Conservation (phyloP, 2,888 invertebrate genomes). For the Andricus curvator region DNA sequence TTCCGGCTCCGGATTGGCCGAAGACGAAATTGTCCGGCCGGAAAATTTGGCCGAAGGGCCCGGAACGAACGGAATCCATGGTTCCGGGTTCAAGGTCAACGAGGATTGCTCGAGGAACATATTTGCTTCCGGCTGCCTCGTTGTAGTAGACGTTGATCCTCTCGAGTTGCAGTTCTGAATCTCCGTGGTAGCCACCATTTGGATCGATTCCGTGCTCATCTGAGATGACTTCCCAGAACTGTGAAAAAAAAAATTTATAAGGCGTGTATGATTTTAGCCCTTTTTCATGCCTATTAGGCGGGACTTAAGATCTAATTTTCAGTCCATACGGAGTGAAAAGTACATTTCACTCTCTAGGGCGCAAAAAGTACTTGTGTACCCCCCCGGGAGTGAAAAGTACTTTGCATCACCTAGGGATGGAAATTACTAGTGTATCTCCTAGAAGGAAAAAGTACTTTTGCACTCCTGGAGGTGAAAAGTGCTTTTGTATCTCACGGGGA, state of each 20-base stretch:
- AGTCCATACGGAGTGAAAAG: no score
- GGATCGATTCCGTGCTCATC: constrained; percentile 83
- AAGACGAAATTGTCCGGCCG: constrained; percentile 85
- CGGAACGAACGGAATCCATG: constrained; percentile 85
- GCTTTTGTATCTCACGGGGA: rapidly evolving
- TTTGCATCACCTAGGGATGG: no score
- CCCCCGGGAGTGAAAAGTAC: no score
- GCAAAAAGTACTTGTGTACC: no score
- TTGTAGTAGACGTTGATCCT: constrained; percentile 84
- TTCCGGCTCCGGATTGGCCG: constrained; percentile 79
- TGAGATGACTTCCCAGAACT: constrained; percentile 86
- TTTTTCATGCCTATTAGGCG: no score
- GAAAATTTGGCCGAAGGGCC: constrained; percentile 83
- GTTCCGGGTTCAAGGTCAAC: constrained; percentile 86
- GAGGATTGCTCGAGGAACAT: constrained; percentile 83
- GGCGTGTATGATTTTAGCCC: no score
- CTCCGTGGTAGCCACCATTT: constrained; percentile 80
- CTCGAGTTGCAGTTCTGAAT: constrained; percentile 83
- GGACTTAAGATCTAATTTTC: no score
- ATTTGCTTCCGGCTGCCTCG: constrained; percentile 84
- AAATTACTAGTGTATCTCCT: no score
- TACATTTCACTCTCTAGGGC: no score
- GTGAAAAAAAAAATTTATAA: neutral
- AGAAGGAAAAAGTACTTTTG: no score
- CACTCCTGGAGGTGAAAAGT: no score